Evolutionary conservation across 2,113 vertebrate genomes (phyloP), one percentile per base, ranked within the genome.

Genomic region (Paratilapia polleni): DNA sequence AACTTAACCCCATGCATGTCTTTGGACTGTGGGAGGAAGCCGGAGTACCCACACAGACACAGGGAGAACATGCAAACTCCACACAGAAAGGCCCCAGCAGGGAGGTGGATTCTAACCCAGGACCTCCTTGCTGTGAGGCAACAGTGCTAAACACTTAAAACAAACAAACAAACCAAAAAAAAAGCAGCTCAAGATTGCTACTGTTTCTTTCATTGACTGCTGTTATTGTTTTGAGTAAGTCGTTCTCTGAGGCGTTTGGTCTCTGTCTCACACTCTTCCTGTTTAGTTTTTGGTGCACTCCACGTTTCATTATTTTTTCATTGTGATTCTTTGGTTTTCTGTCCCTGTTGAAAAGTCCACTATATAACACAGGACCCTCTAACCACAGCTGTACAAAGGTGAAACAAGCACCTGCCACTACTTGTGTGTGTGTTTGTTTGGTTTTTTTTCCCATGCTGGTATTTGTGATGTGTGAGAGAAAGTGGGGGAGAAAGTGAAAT

Each of bases 181-280:
- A n/a, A n/a, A n/a, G n/a, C n/a, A n/a, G n/a, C n/a, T n/a, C n/a
- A n/a, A n/a, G n/a, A n/a, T n/a, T n/a, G n/a, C n/a, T n/a, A n/a
- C n/a, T n/a, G n/a, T n/a, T n/a, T n/a, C n/a, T n/a, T n/a, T 73
- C 4, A 73, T 31, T 73, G n/a, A 34, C 14, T 28, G 28, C 38
- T 77, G 10, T 77, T 68, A 19, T 43, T 79, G 85, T 79, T 82
- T 36, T 26, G n/a, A 75, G 43, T 8, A 41, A 52, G 47, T 52
- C 17, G 31, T 38, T 77, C 13, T 79, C 47, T 14, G 10, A 31
- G 79, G 66, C 28, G 17, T 20, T 79, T 8, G 61, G 66, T 75
- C 36, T 68, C 60, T 41, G 49, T 91, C 54, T 90, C 61, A 20
- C 26, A 4, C 57, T 41, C 59, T 88, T 86, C 80, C 86, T 86